Evolutionary conservation across 2,888 invertebrate species (phyloP), one percentile per base, ranked within the genome.

Genomic region (Bembecia ichneumoniformis): DNA sequence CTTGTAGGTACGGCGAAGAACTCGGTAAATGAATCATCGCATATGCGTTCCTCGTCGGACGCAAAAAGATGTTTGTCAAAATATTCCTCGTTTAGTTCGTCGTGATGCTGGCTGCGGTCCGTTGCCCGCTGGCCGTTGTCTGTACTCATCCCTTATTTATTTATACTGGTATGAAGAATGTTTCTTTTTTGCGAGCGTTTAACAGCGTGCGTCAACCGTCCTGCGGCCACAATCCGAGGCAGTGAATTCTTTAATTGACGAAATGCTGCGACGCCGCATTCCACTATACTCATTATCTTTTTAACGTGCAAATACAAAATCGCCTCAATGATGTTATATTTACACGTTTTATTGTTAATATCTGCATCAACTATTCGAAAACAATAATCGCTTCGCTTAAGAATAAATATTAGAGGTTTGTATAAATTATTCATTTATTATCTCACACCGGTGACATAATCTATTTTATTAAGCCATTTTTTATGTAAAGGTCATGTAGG

Each of bases 11-110:
- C 71, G 77, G 71, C 60, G 73, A 77, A 78, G 78, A 81, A 75
- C 72, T 82, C 82, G 77, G 82, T 82, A 82, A 83, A 84, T 86
- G 83, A 84, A 84, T 84, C 84, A 84, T 84, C 81, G 77, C 75
- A 78, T 81, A 86, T 84, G 84, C 84, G 80, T 74, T 72, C 80
- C 82, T 81, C 84, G 82, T 81, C 76, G 72, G 64, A 49, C 58
- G 67, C 81, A 86, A 87, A 87, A 87, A 87, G 77, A 83, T 68
- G 78, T 84, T 84, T 81, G 84, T 84, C 86, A 77, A 86, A 87
- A 84, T 81, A 77, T 71, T 71, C 66, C 74, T 74, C 78, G 73
- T 77, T 79, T 74, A 77, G 77, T 76, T 72, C 64, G 71, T 67
- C 66, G 44, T 68, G 62, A 71, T 59, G 71, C 66, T 60, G 66